Conservation (phyloP, 2,888 invertebrate species). For the Caenorhabditis auriculariae region DNA sequence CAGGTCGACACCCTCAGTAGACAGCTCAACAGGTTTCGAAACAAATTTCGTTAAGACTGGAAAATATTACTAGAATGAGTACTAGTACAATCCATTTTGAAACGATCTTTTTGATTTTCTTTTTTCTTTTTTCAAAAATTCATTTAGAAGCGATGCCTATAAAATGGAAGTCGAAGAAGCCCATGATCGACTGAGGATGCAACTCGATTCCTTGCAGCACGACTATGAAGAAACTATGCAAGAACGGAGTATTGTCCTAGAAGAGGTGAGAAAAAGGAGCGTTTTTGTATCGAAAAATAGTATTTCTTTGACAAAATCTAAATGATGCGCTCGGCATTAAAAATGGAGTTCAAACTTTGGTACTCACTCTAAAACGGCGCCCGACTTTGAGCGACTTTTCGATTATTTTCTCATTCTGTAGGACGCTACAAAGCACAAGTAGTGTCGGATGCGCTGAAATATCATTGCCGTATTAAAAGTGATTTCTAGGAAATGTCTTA, state of each 20-base stretch:
- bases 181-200: constrained; percentile 25
- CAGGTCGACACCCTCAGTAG: constrained; percentile 36
- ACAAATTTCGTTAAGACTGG: not conserved
- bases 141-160: constrained; percentile 36
- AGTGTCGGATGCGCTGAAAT: no score
- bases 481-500: no score
- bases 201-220: constrained; percentile 34
- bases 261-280: constrained; percentile 4
- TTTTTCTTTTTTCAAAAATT: constrained; percentile 6
- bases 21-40: constrained; percentile 30
- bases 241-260: constrained; percentile 34
- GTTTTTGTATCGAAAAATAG: not conserved
- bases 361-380: no score
- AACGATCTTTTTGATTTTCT: not conserved
- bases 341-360: no score
- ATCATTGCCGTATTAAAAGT: no score
- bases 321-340: no score
- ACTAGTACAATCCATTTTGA: not conserved
- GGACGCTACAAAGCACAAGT: no score
- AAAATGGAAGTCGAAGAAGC: constrained; percentile 43
- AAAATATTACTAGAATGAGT: no score
- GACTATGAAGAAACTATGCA: constrained; percentile 56
- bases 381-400: no score
- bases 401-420: no score
- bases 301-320: not conserved